phyloP scores from a whole-genome alignment of 2,888 invertebrate genomes.

The Lepidonotus clava region DNA sequence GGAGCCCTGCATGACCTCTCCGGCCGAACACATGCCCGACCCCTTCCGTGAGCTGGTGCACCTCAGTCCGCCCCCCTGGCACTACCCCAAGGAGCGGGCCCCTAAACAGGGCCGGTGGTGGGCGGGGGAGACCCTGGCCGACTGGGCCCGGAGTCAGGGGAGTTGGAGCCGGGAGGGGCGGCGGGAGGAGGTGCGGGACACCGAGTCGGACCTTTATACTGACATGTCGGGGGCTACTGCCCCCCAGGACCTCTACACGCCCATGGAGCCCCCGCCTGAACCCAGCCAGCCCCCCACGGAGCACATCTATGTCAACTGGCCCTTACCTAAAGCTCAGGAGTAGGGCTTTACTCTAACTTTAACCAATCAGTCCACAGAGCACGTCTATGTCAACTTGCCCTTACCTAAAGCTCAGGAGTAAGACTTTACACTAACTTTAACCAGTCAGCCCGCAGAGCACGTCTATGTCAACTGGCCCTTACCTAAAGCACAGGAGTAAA shows the following conservation, averaged over 20 bases:
- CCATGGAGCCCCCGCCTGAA: not conserved
- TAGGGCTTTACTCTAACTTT: too few species aligned
- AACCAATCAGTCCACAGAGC: too few species aligned
- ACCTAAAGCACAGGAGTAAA: too few species aligned
- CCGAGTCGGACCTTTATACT: not conserved
- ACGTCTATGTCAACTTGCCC: slow-evolving; percentile 40
- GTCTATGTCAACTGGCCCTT: slow-evolving; percentile 50
- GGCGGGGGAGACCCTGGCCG: not conserved
- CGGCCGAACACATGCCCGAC: not conserved
- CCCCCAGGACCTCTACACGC: not conserved
- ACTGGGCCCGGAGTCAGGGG: not conserved
- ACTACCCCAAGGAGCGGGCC: not conserved
- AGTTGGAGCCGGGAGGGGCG: not conserved
- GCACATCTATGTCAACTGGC: slow-evolving; percentile 42
- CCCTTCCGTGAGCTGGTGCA: not conserved
- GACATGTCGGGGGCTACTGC: slow-evolving; percentile 33
- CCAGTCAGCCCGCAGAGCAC: not conserved
- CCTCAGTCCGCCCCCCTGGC: not conserved
- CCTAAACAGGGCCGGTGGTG: not conserved
- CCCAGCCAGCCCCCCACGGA: not conserved
- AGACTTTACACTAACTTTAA: too few species aligned
- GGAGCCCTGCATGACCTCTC: not conserved
- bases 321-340: too few species aligned
- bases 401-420: too few species aligned
- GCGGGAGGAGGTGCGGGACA: not conserved